Percentiles rank a stretch among this genome's conserved stretches.
Evolutionary conservation across 2,113 vertebrate genomes (phyloP).

Genomic region (Sinosuthora webbiana): DNA sequence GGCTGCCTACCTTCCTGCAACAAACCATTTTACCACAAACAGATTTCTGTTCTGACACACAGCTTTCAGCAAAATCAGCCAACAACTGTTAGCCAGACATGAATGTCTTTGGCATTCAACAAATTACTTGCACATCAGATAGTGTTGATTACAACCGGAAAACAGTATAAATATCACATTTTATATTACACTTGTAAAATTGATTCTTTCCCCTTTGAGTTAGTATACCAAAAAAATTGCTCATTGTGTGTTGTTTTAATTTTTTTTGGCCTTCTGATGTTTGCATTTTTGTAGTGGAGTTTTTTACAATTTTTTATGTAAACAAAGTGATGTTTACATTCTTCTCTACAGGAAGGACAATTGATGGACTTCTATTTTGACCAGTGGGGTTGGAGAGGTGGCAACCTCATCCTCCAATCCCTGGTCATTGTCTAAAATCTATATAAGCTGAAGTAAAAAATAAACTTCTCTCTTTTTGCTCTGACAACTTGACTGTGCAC

Average conservation of each 20-base stretch:
- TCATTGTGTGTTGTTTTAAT: neutral
- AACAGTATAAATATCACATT: constrained; percentile 13
- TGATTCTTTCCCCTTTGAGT: neutral
- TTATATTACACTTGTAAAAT: constrained; percentile 18
- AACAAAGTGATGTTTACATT: no score
- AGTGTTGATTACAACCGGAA: constrained; percentile 36
- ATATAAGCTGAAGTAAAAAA: no score
- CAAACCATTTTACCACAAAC: neutral
- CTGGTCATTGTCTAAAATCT: no score
- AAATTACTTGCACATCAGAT: constrained; percentile 22
- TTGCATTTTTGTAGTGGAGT: no score
- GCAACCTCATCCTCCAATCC: no score
- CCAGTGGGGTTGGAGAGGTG: no score
- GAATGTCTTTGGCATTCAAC: constrained; percentile 10
- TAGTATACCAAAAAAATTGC: neutral
- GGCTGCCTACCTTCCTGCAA: constrained; percentile 10
- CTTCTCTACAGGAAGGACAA: no score
- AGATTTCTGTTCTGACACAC: constrained; percentile 2
- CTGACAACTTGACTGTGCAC: no score
- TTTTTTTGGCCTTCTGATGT: no score
- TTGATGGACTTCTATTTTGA: no score
- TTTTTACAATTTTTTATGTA: no score
- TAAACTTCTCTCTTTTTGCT: no score
- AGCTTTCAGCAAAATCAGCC: constrained; percentile 40
- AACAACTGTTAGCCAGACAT: constrained; percentile 32